phyloP scores from a whole-genome alignment of 2,113 vertebrate genomes.

The Phaethornis superciliosus region DNA sequence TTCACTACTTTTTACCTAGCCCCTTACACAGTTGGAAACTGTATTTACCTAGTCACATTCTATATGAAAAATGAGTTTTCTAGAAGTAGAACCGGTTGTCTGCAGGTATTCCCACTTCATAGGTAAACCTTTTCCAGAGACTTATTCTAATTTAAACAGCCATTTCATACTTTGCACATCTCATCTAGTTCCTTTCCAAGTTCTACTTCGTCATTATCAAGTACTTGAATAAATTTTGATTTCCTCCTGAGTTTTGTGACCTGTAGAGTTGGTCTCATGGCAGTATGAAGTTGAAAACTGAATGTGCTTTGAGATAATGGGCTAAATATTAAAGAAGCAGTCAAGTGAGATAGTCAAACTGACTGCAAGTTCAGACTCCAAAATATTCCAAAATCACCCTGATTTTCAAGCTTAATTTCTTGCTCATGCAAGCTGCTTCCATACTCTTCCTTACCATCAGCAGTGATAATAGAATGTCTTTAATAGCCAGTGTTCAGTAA shows the following conservation, averaged over 20 bases:
- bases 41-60: background rate
- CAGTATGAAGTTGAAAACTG: background rate
- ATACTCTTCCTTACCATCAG: background rate
- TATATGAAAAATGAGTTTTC: background rate
- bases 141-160: background rate
- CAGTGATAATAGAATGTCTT: background rate
- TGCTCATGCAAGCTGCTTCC: background rate
- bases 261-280: background rate
- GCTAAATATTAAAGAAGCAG: background rate
- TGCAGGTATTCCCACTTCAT: background rate
- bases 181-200: background rate
- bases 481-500: background rate
- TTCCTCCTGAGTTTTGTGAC: background rate
- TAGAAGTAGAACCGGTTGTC: background rate
- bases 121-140: background rate
- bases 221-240: background rate
- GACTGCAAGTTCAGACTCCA: background rate
- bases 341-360: background rate
- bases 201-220: background rate
- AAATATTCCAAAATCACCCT: background rate
- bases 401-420: background rate
- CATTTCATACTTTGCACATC: background rate
- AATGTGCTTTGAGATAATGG: background rate
- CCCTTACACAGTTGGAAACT: background rate
- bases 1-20: background rate